Conservation (phyloP, 2,797 vertebrate species). For the Cossypha niveicapilla region DNA sequence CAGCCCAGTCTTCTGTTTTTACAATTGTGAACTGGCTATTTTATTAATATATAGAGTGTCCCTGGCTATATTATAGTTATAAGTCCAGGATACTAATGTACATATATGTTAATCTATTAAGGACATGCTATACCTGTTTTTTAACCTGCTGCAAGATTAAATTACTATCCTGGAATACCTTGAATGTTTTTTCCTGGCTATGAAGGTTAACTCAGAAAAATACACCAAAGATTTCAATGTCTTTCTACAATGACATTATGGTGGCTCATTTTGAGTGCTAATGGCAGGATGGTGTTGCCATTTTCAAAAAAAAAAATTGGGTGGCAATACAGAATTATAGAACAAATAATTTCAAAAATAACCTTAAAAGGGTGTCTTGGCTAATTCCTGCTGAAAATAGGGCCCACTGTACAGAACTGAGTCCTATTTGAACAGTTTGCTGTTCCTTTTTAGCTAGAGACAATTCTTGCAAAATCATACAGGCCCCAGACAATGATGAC, state of each 20-base stretch:
- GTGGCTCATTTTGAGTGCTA: neutral
- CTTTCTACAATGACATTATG: neutral
- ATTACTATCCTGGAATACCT: neutral
- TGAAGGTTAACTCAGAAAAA: neutral
- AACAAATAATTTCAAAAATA: neutral
- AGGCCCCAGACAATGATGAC: no score
- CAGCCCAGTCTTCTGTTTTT: neutral
- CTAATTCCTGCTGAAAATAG: neutral
- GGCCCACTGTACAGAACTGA: neutral
- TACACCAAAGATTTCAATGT: neutral
- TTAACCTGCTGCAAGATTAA: neutral
- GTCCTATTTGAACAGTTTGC: accelerated
- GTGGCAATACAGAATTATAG: neutral
- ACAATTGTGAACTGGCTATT: neutral
- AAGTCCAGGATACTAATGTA: neutral
- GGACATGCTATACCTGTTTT: accelerated
- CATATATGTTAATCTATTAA: neutral
- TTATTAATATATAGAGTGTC: neutral
- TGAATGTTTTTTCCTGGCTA: neutral
- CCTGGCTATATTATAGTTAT: neutral
- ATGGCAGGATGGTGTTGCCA: neutral
- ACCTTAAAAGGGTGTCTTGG: accelerated
- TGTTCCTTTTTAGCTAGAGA: neutral
- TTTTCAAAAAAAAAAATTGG: neutral
- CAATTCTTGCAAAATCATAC: neutral